These are phyloP conservation scores for Heliornis fulica DNA, from an alignment of 2,113 vertebrate species.

Conservation along the genomic window DNA sequence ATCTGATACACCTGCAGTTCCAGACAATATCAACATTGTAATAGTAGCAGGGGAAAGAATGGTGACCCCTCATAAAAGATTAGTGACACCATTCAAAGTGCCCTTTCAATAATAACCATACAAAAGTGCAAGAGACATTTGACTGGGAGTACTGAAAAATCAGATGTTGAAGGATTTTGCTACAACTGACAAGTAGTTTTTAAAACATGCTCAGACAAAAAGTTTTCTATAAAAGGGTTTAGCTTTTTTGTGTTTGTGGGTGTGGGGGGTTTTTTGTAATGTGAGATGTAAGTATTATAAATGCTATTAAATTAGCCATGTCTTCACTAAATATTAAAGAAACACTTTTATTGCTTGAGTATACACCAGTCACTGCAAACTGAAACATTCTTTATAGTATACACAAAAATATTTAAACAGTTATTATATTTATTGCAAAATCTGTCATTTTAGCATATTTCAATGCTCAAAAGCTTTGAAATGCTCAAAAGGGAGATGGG, in stretches of 20 bases:
- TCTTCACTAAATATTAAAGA: conserved; percentile 40
- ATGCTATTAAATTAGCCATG: conserved; percentile 23
- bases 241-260: not conserved
- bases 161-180: conserved; percentile 2
- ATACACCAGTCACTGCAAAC: conserved; percentile 24
- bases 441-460: conserved; percentile 53
- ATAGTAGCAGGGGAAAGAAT: not conserved
- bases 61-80: conserved; percentile 1
- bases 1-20: not conserved
- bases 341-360: conserved; percentile 4
- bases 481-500: conserved; percentile 4
- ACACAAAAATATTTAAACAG: conserved; percentile 24
- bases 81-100: not conserved
- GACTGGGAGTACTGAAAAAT: not conserved
- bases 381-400: conserved; percentile 49
- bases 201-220: not conserved
- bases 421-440: conserved; percentile 49
- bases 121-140: not conserved
- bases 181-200: not conserved
- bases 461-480: conserved; percentile 30
- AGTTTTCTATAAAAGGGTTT: conserved; percentile 1
- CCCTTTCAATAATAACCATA: not conserved
- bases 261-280: not conserved
- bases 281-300: conserved; percentile 2
- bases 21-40: not conserved